phyloP scores from a whole-genome alignment of 2,888 invertebrate species.

The Nemurella pictetii region DNA sequence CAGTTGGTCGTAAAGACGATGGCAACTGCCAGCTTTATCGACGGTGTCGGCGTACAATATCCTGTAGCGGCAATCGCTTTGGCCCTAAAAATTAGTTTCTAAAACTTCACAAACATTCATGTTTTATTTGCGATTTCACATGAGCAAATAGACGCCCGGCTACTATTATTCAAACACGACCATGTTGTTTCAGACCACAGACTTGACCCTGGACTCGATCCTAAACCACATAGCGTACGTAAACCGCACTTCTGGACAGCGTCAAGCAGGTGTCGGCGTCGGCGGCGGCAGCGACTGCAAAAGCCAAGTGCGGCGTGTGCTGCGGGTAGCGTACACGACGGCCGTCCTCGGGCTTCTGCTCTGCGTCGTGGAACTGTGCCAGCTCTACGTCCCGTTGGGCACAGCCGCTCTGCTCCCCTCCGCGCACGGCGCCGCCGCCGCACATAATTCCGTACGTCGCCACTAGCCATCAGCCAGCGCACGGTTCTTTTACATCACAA shows the following conservation, averaged over 20 bases:
- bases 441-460: no score
- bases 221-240: slow-evolving; percentile 60
- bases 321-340: slow-evolving; percentile 57
- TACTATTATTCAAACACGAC: no score
- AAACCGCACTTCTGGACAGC: slow-evolving; percentile 48
- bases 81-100: neutral
- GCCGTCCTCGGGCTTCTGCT: slow-evolving; percentile 58
- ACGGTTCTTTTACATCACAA: no score
- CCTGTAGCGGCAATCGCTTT: no score
- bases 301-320: slow-evolving; percentile 46
- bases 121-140: neutral
- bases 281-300: slow-evolving; percentile 31
- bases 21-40: no score
- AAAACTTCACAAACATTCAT: no score
- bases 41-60: no score
- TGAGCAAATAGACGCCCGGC: no score
- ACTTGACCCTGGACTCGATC: slow-evolving; percentile 57
- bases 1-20: no score
- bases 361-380: slow-evolving; percentile 53
- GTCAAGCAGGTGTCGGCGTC: slow-evolving; percentile 8
- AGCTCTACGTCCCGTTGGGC: neutral
- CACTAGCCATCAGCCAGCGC: no score
- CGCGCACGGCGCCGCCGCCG: no score
- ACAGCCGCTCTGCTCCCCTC: no score
- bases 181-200: slow-evolving; percentile 48